phyloP scores from a whole-genome alignment of 2,888 invertebrate genomes.

The Argyra leucocephala region DNA sequence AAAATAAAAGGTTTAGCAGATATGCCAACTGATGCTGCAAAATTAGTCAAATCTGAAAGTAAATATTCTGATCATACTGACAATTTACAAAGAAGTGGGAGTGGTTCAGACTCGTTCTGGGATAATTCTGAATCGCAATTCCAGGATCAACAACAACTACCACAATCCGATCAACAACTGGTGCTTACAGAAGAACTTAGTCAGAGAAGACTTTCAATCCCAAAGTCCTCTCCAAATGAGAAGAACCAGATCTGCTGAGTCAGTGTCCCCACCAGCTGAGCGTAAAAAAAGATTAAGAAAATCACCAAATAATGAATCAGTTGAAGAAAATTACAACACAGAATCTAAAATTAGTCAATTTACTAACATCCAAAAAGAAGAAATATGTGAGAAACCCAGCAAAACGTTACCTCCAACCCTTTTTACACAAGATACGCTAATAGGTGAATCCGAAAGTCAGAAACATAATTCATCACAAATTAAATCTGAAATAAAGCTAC shows the following conservation, averaged over 20 bases:
- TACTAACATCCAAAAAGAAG: neutral
- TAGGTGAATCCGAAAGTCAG: neutral
- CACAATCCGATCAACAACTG: conserved; percentile 53
- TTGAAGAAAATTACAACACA: conserved; percentile 33
- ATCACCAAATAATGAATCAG: conserved; percentile 51
- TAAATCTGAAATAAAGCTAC: neutral
- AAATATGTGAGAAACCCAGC: neutral
- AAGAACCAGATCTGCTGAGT: conserved; percentile 45
- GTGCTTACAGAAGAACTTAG: conserved; percentile 52
- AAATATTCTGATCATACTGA: conserved; percentile 46
- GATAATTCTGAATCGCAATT: conserved; percentile 46
- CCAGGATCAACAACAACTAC: conserved; percentile 49
- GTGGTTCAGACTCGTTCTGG: conserved; percentile 47
- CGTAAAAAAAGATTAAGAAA: conserved; percentile 52
- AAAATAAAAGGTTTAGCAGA: conserved; percentile 84
- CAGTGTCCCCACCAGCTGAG: conserved; percentile 58
- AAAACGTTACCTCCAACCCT: neutral
- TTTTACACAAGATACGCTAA: neutral
- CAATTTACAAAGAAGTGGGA: conserved; percentile 43
- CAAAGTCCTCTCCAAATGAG: conserved; percentile 52
- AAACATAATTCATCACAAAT: neutral
- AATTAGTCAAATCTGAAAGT: conserved; percentile 61
- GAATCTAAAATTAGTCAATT: conserved; percentile 26
- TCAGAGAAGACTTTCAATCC: conserved; percentile 51
- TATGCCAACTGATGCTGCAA: conserved; percentile 69